These are phyloP conservation scores for Petrocephalus schoutedeni DNA, from an alignment of 2,797 vertebrate genomes.

Conservation along the genomic window DNA sequence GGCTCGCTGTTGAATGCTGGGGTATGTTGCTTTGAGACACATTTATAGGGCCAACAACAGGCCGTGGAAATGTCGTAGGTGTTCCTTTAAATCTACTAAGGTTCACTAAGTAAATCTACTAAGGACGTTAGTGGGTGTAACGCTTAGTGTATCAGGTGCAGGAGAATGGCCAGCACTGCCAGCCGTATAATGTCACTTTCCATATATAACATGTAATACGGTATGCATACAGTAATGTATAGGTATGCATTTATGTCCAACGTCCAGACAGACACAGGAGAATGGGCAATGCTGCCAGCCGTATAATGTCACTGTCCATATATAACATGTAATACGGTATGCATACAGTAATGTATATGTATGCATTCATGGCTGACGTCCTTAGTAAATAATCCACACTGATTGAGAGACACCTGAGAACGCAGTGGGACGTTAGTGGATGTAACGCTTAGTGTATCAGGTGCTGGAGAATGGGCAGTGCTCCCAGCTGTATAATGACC, in stretches of 20 bases:
- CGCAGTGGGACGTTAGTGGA: background rate
- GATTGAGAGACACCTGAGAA: background rate
- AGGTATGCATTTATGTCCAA: too few relatives aligned
- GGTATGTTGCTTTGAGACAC: background rate
- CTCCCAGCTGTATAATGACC: background rate
- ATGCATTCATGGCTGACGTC: background rate
- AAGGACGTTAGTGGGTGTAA: background rate
- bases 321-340: too few relatives aligned
- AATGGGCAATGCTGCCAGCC: too few relatives aligned
- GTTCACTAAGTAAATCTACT: background rate
- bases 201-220: too few relatives aligned
- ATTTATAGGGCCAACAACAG: background rate
- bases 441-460: background rate
- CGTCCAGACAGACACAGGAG: too few relatives aligned
- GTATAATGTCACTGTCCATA: too few relatives aligned
- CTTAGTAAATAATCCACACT: background rate
- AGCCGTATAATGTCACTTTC: too few relatives aligned
- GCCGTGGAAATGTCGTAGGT: background rate
- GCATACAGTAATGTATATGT: too few relatives aligned
- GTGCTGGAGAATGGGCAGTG: background rate
- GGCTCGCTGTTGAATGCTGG: background rate
- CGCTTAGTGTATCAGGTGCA: too few relatives aligned
- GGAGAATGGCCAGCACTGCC: too few relatives aligned
- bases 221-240: too few relatives aligned
- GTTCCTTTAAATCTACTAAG: background rate